These are phyloP conservation scores for Glaucopsyche alexis DNA, from an alignment of 2,888 invertebrate genomes.

Conservation along the genomic window DNA sequence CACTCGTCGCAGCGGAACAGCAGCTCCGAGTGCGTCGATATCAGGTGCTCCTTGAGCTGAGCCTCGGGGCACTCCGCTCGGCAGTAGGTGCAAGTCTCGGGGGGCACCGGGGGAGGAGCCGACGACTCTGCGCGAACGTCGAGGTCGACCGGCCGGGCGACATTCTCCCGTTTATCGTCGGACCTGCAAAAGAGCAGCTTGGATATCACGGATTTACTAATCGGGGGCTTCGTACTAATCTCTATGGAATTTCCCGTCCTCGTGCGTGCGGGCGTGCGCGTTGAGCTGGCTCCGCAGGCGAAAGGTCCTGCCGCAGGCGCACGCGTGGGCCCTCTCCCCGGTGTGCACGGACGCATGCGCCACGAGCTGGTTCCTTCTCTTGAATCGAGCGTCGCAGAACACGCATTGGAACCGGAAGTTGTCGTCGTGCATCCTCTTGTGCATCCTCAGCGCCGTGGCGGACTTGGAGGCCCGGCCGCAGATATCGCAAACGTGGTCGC, in stretches of 20 bases:
- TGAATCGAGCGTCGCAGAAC: conserved; percentile 77
- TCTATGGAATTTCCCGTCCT: not conserved
- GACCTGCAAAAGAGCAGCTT: conserved; percentile 53
- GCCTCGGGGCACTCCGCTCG: conserved; percentile 34
- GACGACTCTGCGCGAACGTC: not conserved
- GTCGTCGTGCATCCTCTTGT: conserved; percentile 61
- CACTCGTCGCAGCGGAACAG: conserved; percentile 69
- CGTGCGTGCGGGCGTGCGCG: conserved; percentile 47
- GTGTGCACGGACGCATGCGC: conserved; percentile 79
- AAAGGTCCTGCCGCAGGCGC: conserved; percentile 76
- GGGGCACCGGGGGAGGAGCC: conserved; percentile 18
- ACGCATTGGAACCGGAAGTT: conserved; percentile 62
- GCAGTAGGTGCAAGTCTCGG: conserved; percentile 49
- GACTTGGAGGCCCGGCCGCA: conserved; percentile 79
- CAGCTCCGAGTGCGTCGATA: conserved; percentile 50
- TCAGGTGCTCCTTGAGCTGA: conserved; percentile 50
- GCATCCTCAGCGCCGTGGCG: conserved; percentile 73
- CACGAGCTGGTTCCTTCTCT: conserved; percentile 72
- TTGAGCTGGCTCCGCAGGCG: conserved; percentile 60
- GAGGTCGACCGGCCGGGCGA: not conserved
- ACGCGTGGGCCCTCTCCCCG: conserved; percentile 75
- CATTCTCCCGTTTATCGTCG: conserved; percentile 14
- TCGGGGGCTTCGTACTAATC: not conserved
- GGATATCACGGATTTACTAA: not conserved
- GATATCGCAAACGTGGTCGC: conserved; percentile 74